A percentile compares a stretch with the other conserved stretches of the same genome.
phyloP scores from a whole-genome alignment of 1,140 invertebrate species.

The Heliconius hewitsoni region DNA sequence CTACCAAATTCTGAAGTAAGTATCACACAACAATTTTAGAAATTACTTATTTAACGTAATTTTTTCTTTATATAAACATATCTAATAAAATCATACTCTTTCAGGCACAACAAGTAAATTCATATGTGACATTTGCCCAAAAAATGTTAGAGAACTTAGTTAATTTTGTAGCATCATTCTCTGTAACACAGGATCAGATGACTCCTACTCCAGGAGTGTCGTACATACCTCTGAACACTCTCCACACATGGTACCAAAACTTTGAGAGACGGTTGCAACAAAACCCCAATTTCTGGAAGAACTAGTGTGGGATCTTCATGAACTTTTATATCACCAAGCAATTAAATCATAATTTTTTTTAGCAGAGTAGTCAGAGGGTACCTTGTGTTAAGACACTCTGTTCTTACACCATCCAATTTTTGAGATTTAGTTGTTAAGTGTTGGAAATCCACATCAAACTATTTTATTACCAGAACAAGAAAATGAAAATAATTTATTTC shows the following conservation, averaged over 20 bases:
- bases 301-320: conserved; percentile 41
- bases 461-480: too few species aligned
- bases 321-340: neutral
- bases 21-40: neutral
- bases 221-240: conserved; percentile 91
- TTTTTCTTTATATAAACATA: neutral
- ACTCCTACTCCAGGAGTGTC: conserved; percentile 89
- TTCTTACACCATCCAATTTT: too few species aligned
- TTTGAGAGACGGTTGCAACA: conserved; percentile 93
- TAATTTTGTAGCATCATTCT: conserved; percentile 96
- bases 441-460: too few species aligned
- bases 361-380: too few species aligned
- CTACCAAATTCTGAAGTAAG: conserved; percentile 58
- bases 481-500: too few species aligned
- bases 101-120: conserved; percentile 83
- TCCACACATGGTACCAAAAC: conserved; percentile 96
- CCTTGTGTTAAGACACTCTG: too few species aligned
- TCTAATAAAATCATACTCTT: conserved; percentile 35
- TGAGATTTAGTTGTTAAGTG: too few species aligned
- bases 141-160: conserved; percentile 97
- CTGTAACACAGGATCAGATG: conserved; percentile 90
- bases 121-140: conserved; percentile 91
- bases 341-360: neutral
- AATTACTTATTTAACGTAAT: neutral
- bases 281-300: conserved; percentile 98